Base-by-base conservation (phyloP, 2,113 vertebrate species). In the Delphinapterus leucas region DNA sequence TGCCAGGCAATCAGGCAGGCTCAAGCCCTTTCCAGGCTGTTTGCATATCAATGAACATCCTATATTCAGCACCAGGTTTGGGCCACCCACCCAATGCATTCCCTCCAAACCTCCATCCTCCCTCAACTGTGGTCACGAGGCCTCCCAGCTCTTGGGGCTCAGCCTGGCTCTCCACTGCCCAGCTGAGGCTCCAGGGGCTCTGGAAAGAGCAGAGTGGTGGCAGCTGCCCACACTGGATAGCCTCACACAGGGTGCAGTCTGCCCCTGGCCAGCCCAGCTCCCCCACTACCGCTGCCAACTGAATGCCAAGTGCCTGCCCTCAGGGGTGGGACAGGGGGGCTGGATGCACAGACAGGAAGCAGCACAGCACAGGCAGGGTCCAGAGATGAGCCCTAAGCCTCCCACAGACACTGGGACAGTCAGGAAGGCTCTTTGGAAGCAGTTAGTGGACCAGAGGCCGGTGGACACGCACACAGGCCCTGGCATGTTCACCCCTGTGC, bases 1-100 rank as follows among this genome's bases (percentile, higher is more conserved):
- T 96, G 96, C 96, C 96, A 96, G 92, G 95, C 93, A 93, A 84
- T 95, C 83, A 14, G 81, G 74, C 36, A 55, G 1, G 53, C 44
- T 41, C 77, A 25, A 83, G 73, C 77, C 77, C 85, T 74, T 68
- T 21, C 79, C 71, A 80, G 82, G n/a, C 77, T 88, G 79, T 88
- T 41, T 97, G 97, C 91, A 90, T 93, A 92, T 67, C 85, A 95
- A 58, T 84, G 55, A 93, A 82, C 65, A 60, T 8, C 88, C 80
- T 91, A 36, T 28, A 88, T 63, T 96, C 73, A 97, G 96, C 82
- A 14, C 49, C 65, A n/a, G 76, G 79, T 36, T n/a, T 83, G 63
- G 77, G 88, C 70, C 36, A 65, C 79, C 73, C 74, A 65, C 88
- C 63, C 23, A 14, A 68, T n/a, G 36, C 17, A 7, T 15, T 82